Conservation (phyloP, 2,888 invertebrate species). For the Cephus sareptanus region DNA sequence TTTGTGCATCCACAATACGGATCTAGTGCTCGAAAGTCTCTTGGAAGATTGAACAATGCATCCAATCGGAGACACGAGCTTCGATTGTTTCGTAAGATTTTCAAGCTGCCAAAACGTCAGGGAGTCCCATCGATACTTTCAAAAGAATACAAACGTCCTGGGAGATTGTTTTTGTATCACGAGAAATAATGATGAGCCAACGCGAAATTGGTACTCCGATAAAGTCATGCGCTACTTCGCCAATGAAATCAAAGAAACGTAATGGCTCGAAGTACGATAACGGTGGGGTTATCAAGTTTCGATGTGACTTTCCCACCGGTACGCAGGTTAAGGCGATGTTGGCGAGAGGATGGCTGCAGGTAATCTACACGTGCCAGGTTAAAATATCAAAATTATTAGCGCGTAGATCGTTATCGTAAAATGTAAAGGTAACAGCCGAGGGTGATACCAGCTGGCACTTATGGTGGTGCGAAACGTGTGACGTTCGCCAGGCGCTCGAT, state of each 20-base stretch:
- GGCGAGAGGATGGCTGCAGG: constrained; percentile 54
- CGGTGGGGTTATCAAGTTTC: constrained; percentile 46
- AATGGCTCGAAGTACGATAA: constrained; percentile 10
- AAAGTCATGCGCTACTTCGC: constrained; percentile 2
- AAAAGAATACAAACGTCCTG: neutral
- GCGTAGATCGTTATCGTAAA: constrained; percentile 9
- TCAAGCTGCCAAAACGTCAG: neutral
- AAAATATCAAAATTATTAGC: constrained; percentile 9
- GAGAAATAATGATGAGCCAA: constrained; percentile 9
- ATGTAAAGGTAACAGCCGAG: constrained; percentile 57
- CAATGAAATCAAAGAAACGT: constrained; percentile 11
- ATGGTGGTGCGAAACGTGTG: constrained; percentile 72
- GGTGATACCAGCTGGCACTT: constrained; percentile 68
- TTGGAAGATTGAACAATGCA: no score
- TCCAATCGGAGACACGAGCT: neutral
- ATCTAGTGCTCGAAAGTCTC: neutral
- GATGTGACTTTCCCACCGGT: constrained; percentile 48
- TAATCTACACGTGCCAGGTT: constrained; percentile 22
- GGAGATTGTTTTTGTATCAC: neutral
- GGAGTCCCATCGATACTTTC: neutral
- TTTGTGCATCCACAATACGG: neutral
- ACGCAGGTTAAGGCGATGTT: constrained; percentile 51
- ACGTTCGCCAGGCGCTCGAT: constrained; percentile 63
- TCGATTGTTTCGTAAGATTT: neutral
- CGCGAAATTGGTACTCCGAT: constrained; percentile 12